Evolutionary conservation across 2,888 invertebrate genomes (phyloP).

Genomic region (Melieria omissa): DNA sequence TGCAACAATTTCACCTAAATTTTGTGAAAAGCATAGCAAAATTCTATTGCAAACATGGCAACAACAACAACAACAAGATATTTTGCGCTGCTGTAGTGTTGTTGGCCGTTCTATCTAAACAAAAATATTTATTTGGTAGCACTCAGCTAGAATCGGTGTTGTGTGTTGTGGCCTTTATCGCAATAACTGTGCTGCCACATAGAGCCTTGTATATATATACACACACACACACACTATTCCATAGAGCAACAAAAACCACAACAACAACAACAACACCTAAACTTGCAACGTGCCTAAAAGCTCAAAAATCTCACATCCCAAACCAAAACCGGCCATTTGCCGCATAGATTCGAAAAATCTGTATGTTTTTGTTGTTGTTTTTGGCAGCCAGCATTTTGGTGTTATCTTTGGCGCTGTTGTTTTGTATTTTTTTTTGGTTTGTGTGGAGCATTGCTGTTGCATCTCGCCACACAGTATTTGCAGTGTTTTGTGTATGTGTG

Average conservation of each 20-base stretch:
- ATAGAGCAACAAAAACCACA: constrained; percentile 2
- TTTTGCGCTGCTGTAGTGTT: constrained; percentile 6
- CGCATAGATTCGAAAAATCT: constrained; percentile 36
- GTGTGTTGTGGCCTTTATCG: neutral
- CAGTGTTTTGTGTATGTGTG: neutral
- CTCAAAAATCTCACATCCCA: constrained; percentile 12
- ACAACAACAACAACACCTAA: neutral
- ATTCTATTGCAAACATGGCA: neutral
- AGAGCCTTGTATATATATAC: neutral
- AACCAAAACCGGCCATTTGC: constrained; percentile 58
- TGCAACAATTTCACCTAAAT: too few relatives aligned
- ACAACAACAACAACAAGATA: constrained; percentile 3
- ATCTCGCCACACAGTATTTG: neutral
- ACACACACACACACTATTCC: constrained; percentile 2
- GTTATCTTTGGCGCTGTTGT: neutral
- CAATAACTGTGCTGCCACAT: neutral
- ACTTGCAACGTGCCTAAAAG: neutral
- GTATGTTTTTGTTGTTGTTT: neutral
- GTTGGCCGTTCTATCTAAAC: too few relatives aligned
- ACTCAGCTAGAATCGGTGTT: too few relatives aligned
- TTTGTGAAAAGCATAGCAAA: too few relatives aligned
- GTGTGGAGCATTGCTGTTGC: neutral
- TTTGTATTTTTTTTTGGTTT: neutral
- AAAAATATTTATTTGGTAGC: too few relatives aligned
- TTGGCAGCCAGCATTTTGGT: neutral